Evolutionary conservation across 1,140 invertebrate species (phyloP).

Genomic region (Daktulosphaira vitifoliae): DNA sequence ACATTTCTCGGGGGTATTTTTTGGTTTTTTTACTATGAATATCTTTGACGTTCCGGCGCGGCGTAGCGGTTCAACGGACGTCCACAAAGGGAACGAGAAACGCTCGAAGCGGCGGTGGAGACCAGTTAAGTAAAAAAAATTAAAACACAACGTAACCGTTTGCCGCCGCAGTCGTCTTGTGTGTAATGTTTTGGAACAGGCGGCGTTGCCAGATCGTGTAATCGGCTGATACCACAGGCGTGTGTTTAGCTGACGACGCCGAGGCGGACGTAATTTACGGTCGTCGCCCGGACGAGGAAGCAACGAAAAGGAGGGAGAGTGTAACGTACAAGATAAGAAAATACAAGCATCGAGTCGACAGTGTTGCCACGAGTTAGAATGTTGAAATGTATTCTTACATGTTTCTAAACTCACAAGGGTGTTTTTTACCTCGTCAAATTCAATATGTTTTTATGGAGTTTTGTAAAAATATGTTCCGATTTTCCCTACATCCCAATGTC

Average conservation of each 20-base stretch:
- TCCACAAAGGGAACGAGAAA: slow-evolving; percentile 15
- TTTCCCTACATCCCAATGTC: no score
- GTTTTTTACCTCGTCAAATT: no score
- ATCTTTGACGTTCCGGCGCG: not conserved
- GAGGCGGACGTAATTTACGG: slow-evolving; percentile 5
- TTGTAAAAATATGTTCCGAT: no score
- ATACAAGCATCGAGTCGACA: not conserved
- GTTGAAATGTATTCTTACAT: no score
- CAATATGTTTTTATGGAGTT: no score
- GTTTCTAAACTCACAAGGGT: no score
- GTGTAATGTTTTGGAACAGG: slow-evolving; percentile 18
- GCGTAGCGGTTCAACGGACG: slow-evolving; percentile 25
- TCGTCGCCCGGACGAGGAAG: not conserved
- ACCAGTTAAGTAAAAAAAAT: not conserved
- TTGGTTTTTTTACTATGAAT: not conserved
- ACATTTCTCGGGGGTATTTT: not conserved
- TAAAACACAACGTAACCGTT: not conserved
- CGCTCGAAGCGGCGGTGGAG: not conserved
- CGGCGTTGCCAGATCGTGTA: slow-evolving; percentile 3
- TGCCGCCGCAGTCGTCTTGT: not conserved
- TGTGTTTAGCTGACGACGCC: not conserved
- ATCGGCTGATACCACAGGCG: no score
- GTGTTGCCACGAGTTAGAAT: no score
- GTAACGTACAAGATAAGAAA: not conserved
- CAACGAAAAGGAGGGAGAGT: not conserved